Conservation (phyloP, 2,888 invertebrate species). For the Cephus pygmeus region DNA sequence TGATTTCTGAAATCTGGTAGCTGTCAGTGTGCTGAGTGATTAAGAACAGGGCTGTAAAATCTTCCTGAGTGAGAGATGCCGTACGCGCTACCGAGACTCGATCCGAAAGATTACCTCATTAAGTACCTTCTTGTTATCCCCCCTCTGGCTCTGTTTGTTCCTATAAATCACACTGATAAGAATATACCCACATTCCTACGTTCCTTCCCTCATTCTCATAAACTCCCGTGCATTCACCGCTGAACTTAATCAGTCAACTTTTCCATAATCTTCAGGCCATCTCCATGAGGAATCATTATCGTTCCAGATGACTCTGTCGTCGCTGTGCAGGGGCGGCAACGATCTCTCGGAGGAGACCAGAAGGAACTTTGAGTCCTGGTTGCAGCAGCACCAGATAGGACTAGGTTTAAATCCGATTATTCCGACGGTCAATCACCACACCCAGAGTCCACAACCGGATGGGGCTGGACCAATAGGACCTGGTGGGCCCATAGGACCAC, state of each 20-base stretch:
- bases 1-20: slow-evolving; percentile 52
- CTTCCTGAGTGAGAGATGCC: slow-evolving; percentile 13
- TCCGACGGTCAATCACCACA: slow-evolving; percentile 53
- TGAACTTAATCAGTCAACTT: slow-evolving; percentile 40
- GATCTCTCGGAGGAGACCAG: slow-evolving; percentile 87
- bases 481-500: slow-evolving; percentile 67
- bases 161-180: slow-evolving; percentile 62
- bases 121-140: slow-evolving; percentile 51
- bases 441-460: slow-evolving; percentile 62
- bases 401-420: slow-evolving; percentile 55
- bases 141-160: slow-evolving; percentile 52
- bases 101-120: slow-evolving; percentile 51
- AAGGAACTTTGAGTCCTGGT: slow-evolving; percentile 91
- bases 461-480: slow-evolving; percentile 68
- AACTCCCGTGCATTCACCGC: background rate
- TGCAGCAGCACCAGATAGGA: slow-evolving; percentile 61
- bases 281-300: background rate
- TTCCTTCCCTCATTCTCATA: slow-evolving; percentile 7
- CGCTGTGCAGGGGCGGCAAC: slow-evolving; percentile 84
- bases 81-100: slow-evolving; percentile 10
- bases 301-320: slow-evolving; percentile 81
- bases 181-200: slow-evolving; percentile 36
- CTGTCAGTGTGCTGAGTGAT: slow-evolving; percentile 43
- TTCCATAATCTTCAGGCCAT: slow-evolving; percentile 51
- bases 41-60: slow-evolving; percentile 54